Evolutionary conservation across 2,113 vertebrate species (phyloP), one percentile per base, ranked within the genome.

Genomic region (Lagopus leucura): DNA sequence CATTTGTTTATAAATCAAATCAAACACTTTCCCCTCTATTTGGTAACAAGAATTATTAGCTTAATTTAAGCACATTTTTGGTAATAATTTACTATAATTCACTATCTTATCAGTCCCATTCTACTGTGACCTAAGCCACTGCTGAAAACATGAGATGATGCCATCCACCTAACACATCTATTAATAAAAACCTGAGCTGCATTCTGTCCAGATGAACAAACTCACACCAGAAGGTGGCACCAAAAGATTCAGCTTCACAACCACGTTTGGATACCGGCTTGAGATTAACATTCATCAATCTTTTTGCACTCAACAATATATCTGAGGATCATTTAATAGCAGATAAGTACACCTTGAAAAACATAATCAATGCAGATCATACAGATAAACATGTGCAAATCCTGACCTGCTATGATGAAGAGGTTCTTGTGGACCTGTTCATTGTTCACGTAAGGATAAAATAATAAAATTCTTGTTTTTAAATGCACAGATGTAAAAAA

Each of bases 181-280:
- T 6, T 4, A 34, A 24, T 30, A 43, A 34, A 28, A 72, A 36
- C 2, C 7, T 24, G 38, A 18, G 5, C 32, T 57, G 4, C 6
- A 47, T 34, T 30, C 82, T 9, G 24, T 18, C 80, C 60, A 70
- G 47, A 52, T 10, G 30, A 8, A 48, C 50, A 71, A 76, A 52
- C 6, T 34, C 24, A 11, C n/a, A 82, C 93, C 97, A 97, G 97
- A 85, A 98, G 97, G 83, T 97, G 96, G 97, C 97, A 98, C 96
- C 93, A 97, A 83, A 96, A 96, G 94, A 95, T 52, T 55, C 90
- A 65, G 42, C 80, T 92, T 94, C 77, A 92, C 69, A 69, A 36
- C 40, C 36, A 22, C 30, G 12, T 54, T 82, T 84, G 90, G 92
- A 25, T 50, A 70, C 74, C 32, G 64, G 13, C 27, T 63, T 36